phyloP scores from a whole-genome alignment of 2,888 invertebrate genomes.

The Conomelus anceps region DNA sequence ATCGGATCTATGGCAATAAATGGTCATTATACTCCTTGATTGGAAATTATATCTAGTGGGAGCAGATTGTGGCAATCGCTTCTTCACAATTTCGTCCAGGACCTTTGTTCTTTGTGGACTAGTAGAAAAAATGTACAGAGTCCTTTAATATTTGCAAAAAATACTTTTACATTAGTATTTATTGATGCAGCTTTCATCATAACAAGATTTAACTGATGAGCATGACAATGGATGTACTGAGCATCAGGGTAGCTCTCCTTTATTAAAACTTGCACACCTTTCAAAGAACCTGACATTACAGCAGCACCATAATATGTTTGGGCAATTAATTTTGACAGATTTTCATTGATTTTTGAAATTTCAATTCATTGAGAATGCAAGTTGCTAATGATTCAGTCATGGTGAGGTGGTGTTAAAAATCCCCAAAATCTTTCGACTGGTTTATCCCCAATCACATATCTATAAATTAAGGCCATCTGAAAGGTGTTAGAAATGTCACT shows the following conservation, averaged over 20 bases:
- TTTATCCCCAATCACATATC: constrained; percentile 16
- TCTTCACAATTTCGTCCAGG: constrained; percentile 25
- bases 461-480: constrained; percentile 13
- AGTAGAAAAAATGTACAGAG: neutral
- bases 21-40: constrained; percentile 30
- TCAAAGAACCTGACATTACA: no score
- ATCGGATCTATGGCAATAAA: constrained; percentile 24
- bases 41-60: constrained; percentile 34
- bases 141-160: constrained; percentile 2
- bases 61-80: constrained; percentile 23
- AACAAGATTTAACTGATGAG: neutral
- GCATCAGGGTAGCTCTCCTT: neutral
- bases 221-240: constrained; percentile 14
- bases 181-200: neutral
- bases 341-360: no score
- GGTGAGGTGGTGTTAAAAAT: neutral
- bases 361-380: no score
- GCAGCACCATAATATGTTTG: no score
- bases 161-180: constrained; percentile 3
- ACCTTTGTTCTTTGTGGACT: neutral
- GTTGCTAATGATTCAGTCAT: no score
- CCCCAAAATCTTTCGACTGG: constrained; percentile 15
- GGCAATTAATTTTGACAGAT: no score
- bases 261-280: no score
- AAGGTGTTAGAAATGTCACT: constrained; percentile 12